These are phyloP conservation scores for Sminthopsis crassicaudata DNA, from an alignment of 2,113 vertebrate genomes.

Conservation along the genomic window DNA sequence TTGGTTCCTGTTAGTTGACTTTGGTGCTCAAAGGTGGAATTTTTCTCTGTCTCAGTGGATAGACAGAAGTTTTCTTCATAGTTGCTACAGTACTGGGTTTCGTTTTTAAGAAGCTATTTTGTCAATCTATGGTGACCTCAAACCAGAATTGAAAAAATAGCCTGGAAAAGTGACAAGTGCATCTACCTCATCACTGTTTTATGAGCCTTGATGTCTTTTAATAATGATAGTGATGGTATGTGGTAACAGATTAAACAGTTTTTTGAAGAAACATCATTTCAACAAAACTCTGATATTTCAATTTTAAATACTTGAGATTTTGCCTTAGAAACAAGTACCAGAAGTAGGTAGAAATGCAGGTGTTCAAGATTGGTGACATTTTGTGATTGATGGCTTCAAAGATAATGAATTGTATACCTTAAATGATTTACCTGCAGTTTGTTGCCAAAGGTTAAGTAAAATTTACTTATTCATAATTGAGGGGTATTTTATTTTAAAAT, in stretches of 20 bases:
- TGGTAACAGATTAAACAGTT: conserved; percentile 57
- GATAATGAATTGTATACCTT: not conserved
- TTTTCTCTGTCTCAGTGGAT: conserved; percentile 51
- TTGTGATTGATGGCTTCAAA: not conserved
- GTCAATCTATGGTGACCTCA: conserved; percentile 54
- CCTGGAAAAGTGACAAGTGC: conserved; percentile 64
- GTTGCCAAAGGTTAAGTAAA: not conserved
- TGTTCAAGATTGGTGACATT: conserved; percentile 25
- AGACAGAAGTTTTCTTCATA: conserved; percentile 61
- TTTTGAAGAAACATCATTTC: conserved; percentile 67
- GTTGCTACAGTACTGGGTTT: conserved; percentile 39
- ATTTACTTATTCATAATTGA: conserved; percentile 22
- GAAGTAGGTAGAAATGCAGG: conserved; percentile 41
- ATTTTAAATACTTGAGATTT: conserved; percentile 69
- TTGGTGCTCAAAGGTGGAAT: conserved; percentile 46
- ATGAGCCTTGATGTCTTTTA: conserved; percentile 66
- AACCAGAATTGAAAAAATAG: conserved; percentile 66
- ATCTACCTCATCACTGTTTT: conserved; percentile 61
- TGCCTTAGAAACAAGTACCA: conserved; percentile 33
- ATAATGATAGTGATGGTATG: conserved; percentile 56
- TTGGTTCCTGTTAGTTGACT: too few relatives aligned
- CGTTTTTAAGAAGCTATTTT: conserved; percentile 68
- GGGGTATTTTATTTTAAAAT: conserved; percentile 7
- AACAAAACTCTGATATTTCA: conserved; percentile 65
- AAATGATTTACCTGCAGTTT: not conserved